Evolutionary conservation across 2,113 vertebrate genomes (phyloP).

Genomic region (Formicarius rufipectus): DNA sequence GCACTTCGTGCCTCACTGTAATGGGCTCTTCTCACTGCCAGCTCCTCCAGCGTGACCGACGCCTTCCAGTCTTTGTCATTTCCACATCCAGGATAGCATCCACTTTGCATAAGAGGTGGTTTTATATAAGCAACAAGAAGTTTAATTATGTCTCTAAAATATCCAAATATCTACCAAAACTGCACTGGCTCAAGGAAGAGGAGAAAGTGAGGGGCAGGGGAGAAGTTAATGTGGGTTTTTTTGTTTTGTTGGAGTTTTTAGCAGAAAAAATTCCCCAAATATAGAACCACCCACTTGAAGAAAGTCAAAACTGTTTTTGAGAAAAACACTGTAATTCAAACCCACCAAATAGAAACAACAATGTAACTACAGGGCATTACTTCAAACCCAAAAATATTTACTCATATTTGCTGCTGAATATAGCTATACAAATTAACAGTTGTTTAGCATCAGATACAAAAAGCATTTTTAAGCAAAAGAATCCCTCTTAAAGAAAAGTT

Average conservation of each 20-base stretch:
- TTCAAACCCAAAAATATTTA: slow-evolving; percentile 4
- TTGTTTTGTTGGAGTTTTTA: neutral
- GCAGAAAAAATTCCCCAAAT: neutral
- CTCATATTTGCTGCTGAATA: neutral
- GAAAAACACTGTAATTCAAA: neutral
- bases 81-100: rapidly evolving
- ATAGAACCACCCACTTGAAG: neutral
- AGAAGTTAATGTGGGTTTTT: neutral
- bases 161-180: neutral
- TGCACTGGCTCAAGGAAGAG: neutral
- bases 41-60: neutral
- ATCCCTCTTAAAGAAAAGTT: slow-evolving; percentile 32
- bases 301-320: neutral
- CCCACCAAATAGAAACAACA: neutral
- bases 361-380: neutral
- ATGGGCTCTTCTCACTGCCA: neutral
- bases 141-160: neutral
- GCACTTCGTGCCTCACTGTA: neutral
- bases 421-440: neutral
- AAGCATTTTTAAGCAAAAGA: slow-evolving; percentile 30
- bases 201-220: rapidly evolving
- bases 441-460: slow-evolving; percentile 18
- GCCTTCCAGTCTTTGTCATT: neutral
- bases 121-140: neutral
- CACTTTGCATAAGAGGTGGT: neutral